These are phyloP conservation scores for Anoplopoma fimbria DNA, from an alignment of 2,113 vertebrate species.

Conservation along the genomic window DNA sequence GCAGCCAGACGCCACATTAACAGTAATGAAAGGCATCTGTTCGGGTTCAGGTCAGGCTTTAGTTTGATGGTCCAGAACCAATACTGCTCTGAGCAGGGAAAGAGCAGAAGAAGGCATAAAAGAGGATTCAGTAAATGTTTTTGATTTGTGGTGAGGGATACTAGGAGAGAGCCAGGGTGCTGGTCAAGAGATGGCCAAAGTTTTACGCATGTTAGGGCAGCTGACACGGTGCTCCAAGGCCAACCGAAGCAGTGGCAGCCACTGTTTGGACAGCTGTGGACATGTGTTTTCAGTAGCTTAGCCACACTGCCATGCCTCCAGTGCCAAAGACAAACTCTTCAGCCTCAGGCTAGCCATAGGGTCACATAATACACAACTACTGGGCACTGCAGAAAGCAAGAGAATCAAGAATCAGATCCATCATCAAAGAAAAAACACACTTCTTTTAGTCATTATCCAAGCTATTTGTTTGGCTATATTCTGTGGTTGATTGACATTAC, in stretches of 20 bases:
- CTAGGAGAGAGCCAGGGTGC: conserved; percentile 24
- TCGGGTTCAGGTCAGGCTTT: background rate
- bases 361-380: conserved; percentile 22
- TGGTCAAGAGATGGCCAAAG: conserved; percentile 43
- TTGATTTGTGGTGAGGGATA: conserved; percentile 21
- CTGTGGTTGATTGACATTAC: background rate
- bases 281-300: conserved; percentile 68
- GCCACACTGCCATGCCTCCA: conserved; percentile 53
- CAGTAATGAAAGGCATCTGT: conserved; percentile 12
- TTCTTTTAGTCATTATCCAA: background rate
- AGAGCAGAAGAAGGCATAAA: conserved; percentile 8
- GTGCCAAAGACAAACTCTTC: conserved; percentile 43
- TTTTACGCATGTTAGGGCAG: conserved; percentile 43
- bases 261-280: conserved; percentile 81
- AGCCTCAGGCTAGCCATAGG: conserved; percentile 10
- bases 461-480: background rate
- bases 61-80: conserved; percentile 12
- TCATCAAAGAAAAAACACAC: conserved; percentile 7
- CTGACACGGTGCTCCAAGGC: conserved; percentile 28
- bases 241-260: conserved; percentile 39
- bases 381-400: background rate
- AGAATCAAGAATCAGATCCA: conserved; percentile 11
- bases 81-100: conserved; percentile 4
- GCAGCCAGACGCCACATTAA: background rate
- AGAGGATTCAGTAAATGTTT: conserved; percentile 39